These are phyloP conservation scores for Alviniconcha strummeri DNA, from an alignment of 2,888 invertebrate genomes.

Conservation along the genomic window DNA sequence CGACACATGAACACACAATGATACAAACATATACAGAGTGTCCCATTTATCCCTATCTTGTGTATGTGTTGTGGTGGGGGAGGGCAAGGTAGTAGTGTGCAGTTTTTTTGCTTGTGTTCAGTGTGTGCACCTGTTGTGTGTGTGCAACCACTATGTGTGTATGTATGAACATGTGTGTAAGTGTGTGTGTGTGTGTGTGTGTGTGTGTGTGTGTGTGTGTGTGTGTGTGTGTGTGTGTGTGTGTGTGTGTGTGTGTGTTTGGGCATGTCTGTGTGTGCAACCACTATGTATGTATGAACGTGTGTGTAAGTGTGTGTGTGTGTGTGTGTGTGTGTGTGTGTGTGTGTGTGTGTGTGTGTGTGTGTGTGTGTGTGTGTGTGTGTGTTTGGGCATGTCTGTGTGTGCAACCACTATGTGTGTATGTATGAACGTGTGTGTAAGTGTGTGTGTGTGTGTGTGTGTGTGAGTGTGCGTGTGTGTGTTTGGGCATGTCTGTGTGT, in stretches of 20 bases:
- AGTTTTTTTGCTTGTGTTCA: no score
- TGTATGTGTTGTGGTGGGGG: no score
- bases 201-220: background rate
- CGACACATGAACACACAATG: slow-evolving; percentile 1
- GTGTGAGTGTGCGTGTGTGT: background rate
- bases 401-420: no score
- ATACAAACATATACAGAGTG: background rate
- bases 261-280: no score
- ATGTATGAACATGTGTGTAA: background rate
- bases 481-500: background rate
- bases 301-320: background rate
- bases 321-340: background rate
- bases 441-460: background rate
- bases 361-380: background rate
- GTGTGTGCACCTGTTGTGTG: no score
- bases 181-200: background rate
- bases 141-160: no score
- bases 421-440: background rate
- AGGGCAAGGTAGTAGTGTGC: no score
- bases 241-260: background rate
- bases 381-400: no score
- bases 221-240: background rate
- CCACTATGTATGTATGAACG: no score
- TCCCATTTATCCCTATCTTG: no score
- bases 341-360: background rate